These are phyloP conservation scores for Aspiorhynchus laticeps DNA, from an alignment of 2,113 vertebrate genomes.

Conservation along the genomic window DNA sequence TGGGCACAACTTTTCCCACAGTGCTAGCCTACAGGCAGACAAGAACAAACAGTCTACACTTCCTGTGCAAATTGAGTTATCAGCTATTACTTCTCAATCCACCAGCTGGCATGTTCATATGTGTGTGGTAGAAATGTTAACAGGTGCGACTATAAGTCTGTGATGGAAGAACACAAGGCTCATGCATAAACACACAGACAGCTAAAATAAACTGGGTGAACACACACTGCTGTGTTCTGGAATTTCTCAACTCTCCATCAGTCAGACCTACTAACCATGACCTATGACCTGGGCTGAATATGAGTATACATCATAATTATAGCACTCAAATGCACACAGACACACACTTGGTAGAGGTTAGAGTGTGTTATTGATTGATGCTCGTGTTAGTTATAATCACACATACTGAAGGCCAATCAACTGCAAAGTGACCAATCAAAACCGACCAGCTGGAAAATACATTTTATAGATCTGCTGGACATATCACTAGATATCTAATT, in stretches of 20 bases:
- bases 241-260: slow-evolving; percentile 68
- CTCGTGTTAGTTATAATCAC: background rate
- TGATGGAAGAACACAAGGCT: slow-evolving; percentile 30
- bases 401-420: background rate
- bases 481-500: slow-evolving; percentile 1
- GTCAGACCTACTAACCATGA: slow-evolving; percentile 68
- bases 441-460: slow-evolving; percentile 17
- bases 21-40: background rate
- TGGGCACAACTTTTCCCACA: background rate
- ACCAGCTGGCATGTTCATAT: slow-evolving; percentile 27
- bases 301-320: slow-evolving; percentile 74
- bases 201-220: slow-evolving; percentile 49
- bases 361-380: background rate
- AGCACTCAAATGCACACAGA: slow-evolving; percentile 47
- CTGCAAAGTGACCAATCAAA: background rate
- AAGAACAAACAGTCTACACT: slow-evolving; percentile 72
- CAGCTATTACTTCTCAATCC: slow-evolving; percentile 76
- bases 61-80: slow-evolving; percentile 81
- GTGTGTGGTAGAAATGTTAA: slow-evolving; percentile 35
- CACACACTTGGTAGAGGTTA: background rate
- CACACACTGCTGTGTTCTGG: slow-evolving; percentile 63
- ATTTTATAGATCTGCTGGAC: background rate
- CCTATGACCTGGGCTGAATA: slow-evolving; percentile 61
- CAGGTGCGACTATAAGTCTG: slow-evolving; percentile 23
- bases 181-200: slow-evolving; percentile 50